Conservation (phyloP, 2,797 vertebrate species). For the Hydrolagus colliei region DNA sequence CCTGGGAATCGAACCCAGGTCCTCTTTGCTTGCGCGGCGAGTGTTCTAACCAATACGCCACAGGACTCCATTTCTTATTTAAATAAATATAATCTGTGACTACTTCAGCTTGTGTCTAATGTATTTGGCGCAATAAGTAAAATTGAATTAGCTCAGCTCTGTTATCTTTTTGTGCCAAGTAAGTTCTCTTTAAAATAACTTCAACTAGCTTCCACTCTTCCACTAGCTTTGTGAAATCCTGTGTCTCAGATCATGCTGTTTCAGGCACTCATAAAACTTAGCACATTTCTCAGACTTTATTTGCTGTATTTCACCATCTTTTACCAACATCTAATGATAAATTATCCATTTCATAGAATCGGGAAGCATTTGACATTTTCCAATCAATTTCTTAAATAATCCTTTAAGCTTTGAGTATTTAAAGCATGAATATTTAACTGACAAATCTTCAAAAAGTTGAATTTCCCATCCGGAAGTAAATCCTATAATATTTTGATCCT, state of each 20-base stretch:
- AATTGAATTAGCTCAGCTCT: background rate
- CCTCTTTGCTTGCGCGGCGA: no score
- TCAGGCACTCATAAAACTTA: background rate
- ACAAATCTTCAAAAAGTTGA: background rate
- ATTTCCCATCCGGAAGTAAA: background rate
- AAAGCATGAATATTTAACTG: background rate
- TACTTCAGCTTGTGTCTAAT: background rate
- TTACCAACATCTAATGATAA: constrained; percentile 5
- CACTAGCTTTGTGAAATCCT: background rate
- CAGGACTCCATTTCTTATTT: no score
- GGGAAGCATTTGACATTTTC: background rate
- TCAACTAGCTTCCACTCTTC: background rate
- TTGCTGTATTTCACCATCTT: background rate
- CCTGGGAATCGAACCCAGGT: no score
- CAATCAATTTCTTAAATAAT: background rate
- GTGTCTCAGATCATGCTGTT: background rate
- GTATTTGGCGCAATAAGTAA: background rate
- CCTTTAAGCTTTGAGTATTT: background rate
- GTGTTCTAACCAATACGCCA: no score
- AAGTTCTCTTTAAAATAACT: background rate
- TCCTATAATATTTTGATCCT: background rate
- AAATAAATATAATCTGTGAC: background rate
- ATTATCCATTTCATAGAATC: background rate
- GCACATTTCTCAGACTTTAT: background rate
- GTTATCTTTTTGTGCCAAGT: background rate